Base-by-base conservation (phyloP, 92 coral and sea anemone genomes). In the Phenganax subtilis region DNA sequence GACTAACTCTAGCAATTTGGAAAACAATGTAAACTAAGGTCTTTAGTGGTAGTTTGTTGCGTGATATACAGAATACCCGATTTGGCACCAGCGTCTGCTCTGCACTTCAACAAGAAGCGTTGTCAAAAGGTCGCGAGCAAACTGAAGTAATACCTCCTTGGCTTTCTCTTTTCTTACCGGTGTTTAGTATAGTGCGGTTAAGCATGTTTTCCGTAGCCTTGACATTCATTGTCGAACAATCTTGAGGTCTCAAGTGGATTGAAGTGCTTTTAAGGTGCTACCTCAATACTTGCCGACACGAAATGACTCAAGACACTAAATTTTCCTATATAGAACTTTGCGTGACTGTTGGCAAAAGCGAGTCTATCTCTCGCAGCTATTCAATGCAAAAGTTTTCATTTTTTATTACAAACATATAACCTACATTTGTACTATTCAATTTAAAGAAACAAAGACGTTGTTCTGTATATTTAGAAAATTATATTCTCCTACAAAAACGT, bases 271-370 rank as follows among this genome's bases (percentile, higher is more conserved):
- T 6, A 20, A 66, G 72, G 25, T 66, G 15, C 10, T 27, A 66
- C 72, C 31, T 30, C 14, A 66, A 51, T 20, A 30, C 72, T 66
- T 66, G 51, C 72, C 72, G 72, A 66, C 72, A 66, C 72, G 72
- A 66, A 66, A 66, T 66, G 51, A 66, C 72, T 66, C 12, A 20
- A 2, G 51, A 9, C 9, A 11, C 72, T 30, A 66, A 66, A 66
- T 27, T 3, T 66, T 7, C 20, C 31, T 37, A 14, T 66, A 0
- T 9, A 66, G 16, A 27, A 14, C 72, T 7, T 66, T 37, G 10
- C 12, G 31, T 30, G 47, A 1, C 5, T 66, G 47, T 25, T 30
- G 20, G 72, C 47, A 30, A 25, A 64, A 15, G 72, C 27, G 72
- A 27, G 72, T 10, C 11, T 0, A 0, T 66, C 20, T 7, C 0